These are phyloP conservation scores for Chinchilla lanigera DNA, from an alignment of 2,113 vertebrate genomes.

Conservation along the genomic window DNA sequence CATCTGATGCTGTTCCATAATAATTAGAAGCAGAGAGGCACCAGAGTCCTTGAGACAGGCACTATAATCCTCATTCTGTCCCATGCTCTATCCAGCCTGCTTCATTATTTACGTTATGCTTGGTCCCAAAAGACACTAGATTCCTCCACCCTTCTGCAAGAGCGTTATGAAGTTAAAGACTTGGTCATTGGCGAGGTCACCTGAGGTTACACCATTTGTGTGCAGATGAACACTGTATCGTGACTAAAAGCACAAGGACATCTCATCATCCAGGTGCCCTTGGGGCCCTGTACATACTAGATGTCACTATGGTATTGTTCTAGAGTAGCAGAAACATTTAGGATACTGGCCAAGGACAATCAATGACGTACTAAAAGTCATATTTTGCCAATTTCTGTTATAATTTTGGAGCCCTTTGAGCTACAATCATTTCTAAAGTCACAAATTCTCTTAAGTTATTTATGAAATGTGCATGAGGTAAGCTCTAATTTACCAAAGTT, in stretches of 20 bases:
- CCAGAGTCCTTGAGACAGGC: not conserved
- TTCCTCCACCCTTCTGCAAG: not conserved
- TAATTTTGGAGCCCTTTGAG: slow-evolving; percentile 4
- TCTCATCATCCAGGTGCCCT: not conserved
- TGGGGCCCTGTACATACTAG: not conserved
- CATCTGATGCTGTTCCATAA: not conserved
- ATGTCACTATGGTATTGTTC: not conserved
- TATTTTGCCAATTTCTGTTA: slow-evolving; percentile 18
- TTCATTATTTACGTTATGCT: not conserved
- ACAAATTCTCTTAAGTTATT: slow-evolving; percentile 39
- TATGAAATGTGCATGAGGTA: slow-evolving; percentile 48
- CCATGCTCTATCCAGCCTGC: not conserved
- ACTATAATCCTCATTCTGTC: not conserved
- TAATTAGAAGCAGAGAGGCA: not conserved
- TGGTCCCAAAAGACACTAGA: not conserved
- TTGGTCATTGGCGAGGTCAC: not conserved
- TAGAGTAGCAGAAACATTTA: slow-evolving; percentile 30
- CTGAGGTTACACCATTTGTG: not conserved
- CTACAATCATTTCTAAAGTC: slow-evolving; percentile 31
- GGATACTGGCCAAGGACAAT: slow-evolving; percentile 57
- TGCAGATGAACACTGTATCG: not conserved
- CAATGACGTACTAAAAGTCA: slow-evolving; percentile 49
- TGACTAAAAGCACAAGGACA: slow-evolving; percentile 4
- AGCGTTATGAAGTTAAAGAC: not conserved
- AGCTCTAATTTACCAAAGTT: slow-evolving; percentile 4